Conservation (phyloP, 2,797 vertebrate species). For the Poliocrania exsul region DNA sequence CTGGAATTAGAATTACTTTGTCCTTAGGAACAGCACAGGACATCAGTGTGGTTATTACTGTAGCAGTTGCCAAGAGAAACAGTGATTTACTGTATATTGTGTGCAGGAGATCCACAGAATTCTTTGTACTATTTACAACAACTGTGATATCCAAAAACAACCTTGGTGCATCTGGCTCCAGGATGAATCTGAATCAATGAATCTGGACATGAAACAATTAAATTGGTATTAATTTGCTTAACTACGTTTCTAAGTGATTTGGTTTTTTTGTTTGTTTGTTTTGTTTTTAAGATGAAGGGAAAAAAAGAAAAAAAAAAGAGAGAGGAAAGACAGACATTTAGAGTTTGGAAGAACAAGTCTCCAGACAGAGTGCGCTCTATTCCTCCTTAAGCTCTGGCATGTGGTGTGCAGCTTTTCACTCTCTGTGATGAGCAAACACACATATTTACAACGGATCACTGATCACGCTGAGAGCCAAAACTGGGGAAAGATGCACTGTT, state of each 20-base stretch:
- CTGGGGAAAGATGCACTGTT: neutral
- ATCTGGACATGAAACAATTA: neutral
- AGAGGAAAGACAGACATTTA: neutral
- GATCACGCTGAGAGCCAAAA: neutral
- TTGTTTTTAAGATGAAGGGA: neutral
- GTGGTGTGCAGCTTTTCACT: neutral
- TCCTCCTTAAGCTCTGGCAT: neutral
- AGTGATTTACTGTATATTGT: neutral
- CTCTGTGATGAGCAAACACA: neutral
- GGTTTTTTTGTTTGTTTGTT: neutral
- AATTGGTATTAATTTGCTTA: neutral
- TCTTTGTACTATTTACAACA: neutral
- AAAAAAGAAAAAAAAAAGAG: rapidly evolving
- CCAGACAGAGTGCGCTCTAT: neutral
- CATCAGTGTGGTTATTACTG: neutral
- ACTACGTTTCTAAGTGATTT: neutral
- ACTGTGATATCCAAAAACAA: neutral
- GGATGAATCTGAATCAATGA: neutral
- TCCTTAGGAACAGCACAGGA: neutral
- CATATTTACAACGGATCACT: neutral
- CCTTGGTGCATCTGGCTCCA: neutral
- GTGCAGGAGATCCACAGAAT: neutral
- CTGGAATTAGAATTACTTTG: neutral
- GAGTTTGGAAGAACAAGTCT: neutral
- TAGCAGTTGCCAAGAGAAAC: neutral